Evolutionary conservation across 2,113 vertebrate species (phyloP).

Genomic region (Zosterops hypoxanthus): DNA sequence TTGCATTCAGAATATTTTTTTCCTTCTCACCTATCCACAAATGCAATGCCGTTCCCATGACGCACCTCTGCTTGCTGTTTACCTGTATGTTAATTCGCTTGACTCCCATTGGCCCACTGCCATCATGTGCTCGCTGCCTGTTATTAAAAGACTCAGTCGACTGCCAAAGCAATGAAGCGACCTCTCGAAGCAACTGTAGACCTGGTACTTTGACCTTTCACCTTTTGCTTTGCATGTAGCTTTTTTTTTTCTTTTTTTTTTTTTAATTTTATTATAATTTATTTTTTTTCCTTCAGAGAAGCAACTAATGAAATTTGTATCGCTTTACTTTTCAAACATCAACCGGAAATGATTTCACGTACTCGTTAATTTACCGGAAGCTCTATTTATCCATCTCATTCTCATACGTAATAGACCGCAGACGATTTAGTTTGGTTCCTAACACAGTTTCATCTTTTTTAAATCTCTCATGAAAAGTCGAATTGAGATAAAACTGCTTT

Average conservation of each 20-base stretch:
- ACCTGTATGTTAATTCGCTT: conserved; percentile 99
- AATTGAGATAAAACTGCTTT: conserved; percentile 75
- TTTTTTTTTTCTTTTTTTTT: conserved; percentile 67
- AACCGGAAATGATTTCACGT: conserved; percentile 74
- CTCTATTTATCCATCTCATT: conserved; percentile 81
- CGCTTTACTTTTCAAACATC: conserved; percentile 79
- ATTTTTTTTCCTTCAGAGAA: conserved; percentile 81
- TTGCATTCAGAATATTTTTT: conserved; percentile 99
- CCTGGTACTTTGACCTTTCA: conserved; percentile 99
- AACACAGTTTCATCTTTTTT: conserved; percentile 87
- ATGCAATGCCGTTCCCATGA: conserved; percentile 99
- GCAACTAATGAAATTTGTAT: conserved; percentile 92
- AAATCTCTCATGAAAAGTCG: conserved; percentile 78
- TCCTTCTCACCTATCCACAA: conserved; percentile 99
- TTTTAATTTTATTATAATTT: not conserved
- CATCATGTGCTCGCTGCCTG: conserved; percentile 99
- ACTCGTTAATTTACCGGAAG: conserved; percentile 75
- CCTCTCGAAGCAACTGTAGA: conserved; percentile 99
- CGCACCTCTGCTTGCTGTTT: conserved; percentile 99
- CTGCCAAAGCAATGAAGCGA: conserved; percentile 99
- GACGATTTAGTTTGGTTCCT: conserved; percentile 74
- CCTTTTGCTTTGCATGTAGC: conserved; percentile 99
- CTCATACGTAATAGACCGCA: conserved; percentile 73
- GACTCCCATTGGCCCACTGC: conserved; percentile 99
- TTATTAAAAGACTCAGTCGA: conserved; percentile 99